Evolutionary conservation across 2,888 invertebrate genomes (phyloP).

Genomic region (Ctena decussata): DNA sequence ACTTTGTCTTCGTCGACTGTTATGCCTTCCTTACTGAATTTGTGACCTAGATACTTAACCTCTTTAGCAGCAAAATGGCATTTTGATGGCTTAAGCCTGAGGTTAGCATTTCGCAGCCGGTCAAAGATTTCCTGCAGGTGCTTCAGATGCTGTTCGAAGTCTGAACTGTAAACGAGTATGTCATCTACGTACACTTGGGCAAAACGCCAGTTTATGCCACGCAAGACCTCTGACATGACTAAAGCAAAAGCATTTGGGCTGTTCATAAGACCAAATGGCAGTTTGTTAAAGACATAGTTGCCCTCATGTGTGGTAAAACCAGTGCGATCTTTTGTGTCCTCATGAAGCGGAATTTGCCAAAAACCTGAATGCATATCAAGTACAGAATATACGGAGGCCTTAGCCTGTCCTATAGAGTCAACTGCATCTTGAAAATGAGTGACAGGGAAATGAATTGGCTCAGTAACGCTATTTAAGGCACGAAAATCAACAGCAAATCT

Average conservation of each 20-base stretch:
- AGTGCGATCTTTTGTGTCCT: slow-evolving; percentile 41
- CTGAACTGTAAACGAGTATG: slow-evolving; percentile 40
- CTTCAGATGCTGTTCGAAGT: slow-evolving; percentile 55
- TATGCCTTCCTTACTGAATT: slow-evolving; percentile 52
- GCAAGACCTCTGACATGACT: slow-evolving; percentile 52
- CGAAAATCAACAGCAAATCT: slow-evolving; percentile 64
- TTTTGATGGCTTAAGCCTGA: slow-evolving; percentile 56
- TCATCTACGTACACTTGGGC: slow-evolving; percentile 66
- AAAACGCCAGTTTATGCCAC: slow-evolving; percentile 61
- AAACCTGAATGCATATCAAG: slow-evolving; percentile 57
- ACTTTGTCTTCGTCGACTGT: slow-evolving; percentile 44
- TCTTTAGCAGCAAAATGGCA: no score
- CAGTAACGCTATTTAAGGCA: slow-evolving; percentile 42
- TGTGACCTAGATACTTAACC: slow-evolving; percentile 63
- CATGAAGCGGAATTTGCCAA: slow-evolving; percentile 56
- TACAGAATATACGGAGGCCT: slow-evolving; percentile 31
- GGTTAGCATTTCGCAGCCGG: slow-evolving; percentile 48
- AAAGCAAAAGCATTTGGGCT: slow-evolving; percentile 41
- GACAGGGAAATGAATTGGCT: slow-evolving; percentile 51
- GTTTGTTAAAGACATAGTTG: slow-evolving; percentile 45
- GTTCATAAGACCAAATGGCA: slow-evolving; percentile 63
- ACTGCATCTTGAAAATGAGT: slow-evolving; percentile 48
- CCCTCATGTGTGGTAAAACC: slow-evolving; percentile 57
- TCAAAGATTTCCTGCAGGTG: slow-evolving; percentile 55
- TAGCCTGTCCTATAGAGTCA: slow-evolving; percentile 44